phyloP scores from a whole-genome alignment of 2,888 invertebrate species.

The Dicycla oo region DNA sequence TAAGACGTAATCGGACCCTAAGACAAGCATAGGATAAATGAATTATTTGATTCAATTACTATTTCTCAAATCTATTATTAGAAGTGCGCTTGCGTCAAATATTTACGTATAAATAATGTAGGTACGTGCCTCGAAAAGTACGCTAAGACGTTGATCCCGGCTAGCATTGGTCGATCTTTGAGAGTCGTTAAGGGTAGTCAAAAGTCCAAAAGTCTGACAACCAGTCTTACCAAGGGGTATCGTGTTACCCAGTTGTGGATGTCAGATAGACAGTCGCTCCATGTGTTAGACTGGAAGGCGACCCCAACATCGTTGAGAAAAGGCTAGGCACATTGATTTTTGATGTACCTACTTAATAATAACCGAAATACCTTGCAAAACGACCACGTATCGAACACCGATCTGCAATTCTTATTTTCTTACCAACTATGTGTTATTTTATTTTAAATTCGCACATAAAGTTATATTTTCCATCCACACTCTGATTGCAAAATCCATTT shows the following conservation, averaged over 20 bases:
- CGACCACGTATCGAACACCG: neutral
- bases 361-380: neutral
- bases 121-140: too few relatives aligned
- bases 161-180: too few relatives aligned
- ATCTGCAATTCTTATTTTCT: conserved; percentile 10
- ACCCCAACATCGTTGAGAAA: too few relatives aligned
- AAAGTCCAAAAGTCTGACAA: too few relatives aligned
- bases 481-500: conserved; percentile 70
- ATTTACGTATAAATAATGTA: neutral
- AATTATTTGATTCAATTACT: neutral
- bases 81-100: neutral
- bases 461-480: conserved; percentile 60
- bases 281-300: too few relatives aligned
- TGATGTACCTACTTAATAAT: too few relatives aligned
- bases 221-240: too few relatives aligned
- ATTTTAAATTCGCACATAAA: conserved; percentile 35
- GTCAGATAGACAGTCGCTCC: too few relatives aligned
- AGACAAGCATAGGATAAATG: neutral
- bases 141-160: too few relatives aligned
- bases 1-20: neutral
- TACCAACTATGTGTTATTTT: conserved; percentile 6
- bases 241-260: too few relatives aligned
- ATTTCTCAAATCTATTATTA: neutral
- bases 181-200: too few relatives aligned
- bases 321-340: too few relatives aligned